These are phyloP conservation scores for Apis laboriosa DNA, from an alignment of 1,140 invertebrate species.

Conservation along the genomic window DNA sequence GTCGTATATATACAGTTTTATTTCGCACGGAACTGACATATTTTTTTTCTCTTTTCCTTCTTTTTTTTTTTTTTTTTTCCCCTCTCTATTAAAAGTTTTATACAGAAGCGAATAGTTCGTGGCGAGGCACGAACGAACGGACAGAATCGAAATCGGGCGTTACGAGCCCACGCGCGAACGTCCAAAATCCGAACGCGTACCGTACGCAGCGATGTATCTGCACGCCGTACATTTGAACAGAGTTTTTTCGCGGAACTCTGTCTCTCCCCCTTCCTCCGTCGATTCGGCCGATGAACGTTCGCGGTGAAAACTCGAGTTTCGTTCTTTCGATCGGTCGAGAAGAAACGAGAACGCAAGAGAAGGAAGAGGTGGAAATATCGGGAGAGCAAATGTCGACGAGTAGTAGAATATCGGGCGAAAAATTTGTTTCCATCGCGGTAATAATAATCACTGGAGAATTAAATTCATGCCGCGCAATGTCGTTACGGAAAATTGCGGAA, in stretches of 20 bases:
- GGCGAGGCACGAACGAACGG: not conserved
- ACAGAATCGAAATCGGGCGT: not conserved
- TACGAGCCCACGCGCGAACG: not conserved
- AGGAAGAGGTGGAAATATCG: too few species aligned
- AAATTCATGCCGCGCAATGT: slow-evolving; percentile 61
- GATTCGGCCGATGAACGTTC: not conserved
- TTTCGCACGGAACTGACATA: slow-evolving; percentile 35
- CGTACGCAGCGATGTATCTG: too few species aligned
- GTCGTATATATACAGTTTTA: slow-evolving; percentile 19
- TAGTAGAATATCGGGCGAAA: too few species aligned
- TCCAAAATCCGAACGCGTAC: not conserved
- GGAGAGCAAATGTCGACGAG: too few species aligned
- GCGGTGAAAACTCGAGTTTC: too few species aligned
- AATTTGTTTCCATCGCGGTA: too few species aligned
- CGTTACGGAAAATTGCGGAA: slow-evolving; percentile 51
- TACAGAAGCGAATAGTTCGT: slow-evolving; percentile 10
- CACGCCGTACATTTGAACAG: slow-evolving; percentile 26
- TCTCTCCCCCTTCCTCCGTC: slow-evolving; percentile 2
- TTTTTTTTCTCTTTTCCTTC: not conserved
- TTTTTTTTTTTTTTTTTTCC: too few species aligned
- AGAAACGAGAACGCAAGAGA: too few species aligned
- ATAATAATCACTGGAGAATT: not conserved
- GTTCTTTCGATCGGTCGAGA: too few species aligned
- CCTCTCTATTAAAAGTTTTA: slow-evolving; percentile 51
- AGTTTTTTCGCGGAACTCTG: slow-evolving; percentile 15